Percentiles rank a stretch among this genome's conserved stretches.
Conservation (phyloP, 2,888 invertebrate genomes). For the Lamproptera curius region DNA sequence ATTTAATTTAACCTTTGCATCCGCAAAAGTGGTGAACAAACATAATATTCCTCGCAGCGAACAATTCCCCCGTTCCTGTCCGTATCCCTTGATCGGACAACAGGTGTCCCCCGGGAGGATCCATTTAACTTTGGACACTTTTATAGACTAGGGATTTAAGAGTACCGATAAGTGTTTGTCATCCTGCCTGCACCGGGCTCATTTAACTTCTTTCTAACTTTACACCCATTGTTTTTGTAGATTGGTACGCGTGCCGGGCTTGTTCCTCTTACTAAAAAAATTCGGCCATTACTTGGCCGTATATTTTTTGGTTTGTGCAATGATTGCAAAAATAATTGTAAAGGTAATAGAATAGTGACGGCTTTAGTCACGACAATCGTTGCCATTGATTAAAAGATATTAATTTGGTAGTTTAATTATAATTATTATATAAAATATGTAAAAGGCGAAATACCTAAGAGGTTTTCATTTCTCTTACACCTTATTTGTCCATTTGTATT, state of each 20-base stretch:
- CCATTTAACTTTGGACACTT: constrained; percentile 35
- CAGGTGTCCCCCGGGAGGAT: constrained; percentile 26
- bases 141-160: constrained; percentile 27
- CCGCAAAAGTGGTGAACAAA: not conserved
- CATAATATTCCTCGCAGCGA: not conserved
- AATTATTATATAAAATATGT: no score
- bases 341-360: no score
- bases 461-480: no score
- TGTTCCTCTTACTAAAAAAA: no score
- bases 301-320: no score
- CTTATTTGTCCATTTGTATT: no score
- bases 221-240: not conserved
- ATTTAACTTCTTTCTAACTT: constrained; percentile 19
- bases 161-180: constrained; percentile 16
- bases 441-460: no score
- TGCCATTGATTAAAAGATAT: no score
- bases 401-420: no score
- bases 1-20: not conserved
- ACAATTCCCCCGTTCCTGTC: not conserved
- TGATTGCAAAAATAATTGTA: no score
- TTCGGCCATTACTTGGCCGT: no score
- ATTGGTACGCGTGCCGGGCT: not conserved
- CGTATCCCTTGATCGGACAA: constrained; percentile 16
- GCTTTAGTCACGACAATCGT: no score
- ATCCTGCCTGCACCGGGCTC: constrained; percentile 7